phyloP scores from a whole-genome alignment of 2,888 invertebrate genomes.

The Heliothis peltigera region DNA sequence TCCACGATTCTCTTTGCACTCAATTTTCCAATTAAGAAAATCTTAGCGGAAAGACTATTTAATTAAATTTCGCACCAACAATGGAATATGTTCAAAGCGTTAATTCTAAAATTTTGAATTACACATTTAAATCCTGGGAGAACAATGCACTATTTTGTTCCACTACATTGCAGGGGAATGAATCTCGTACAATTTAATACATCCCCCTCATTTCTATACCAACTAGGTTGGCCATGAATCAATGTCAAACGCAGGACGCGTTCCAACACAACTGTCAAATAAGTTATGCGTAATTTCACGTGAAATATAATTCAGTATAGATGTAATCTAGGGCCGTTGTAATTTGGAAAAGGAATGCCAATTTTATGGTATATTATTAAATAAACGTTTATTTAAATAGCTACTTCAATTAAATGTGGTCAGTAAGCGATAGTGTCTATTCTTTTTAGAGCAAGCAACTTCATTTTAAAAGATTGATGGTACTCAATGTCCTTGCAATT shows the following conservation, averaged over 20 bases:
- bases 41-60: slow-evolving; percentile 15
- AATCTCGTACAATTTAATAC: slow-evolving; percentile 63
- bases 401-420: too few species aligned
- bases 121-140: slow-evolving; percentile 47
- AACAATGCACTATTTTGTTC: slow-evolving; percentile 66
- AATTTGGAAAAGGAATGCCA: slow-evolving; percentile 27
- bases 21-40: slow-evolving; percentile 24
- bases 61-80: slow-evolving; percentile 35
- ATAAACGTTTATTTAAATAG: too few species aligned
- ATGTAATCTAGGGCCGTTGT: slow-evolving; percentile 44
- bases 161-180: slow-evolving; percentile 65
- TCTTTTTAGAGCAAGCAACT: too few species aligned
- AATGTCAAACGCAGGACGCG: slow-evolving; percentile 62
- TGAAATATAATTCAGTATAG: slow-evolving; percentile 53
- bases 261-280: slow-evolving; percentile 59
- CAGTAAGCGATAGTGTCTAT: too few species aligned
- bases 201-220: slow-evolving; percentile 43
- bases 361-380: too few species aligned
- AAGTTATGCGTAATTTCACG: slow-evolving; percentile 63
- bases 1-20: slow-evolving; percentile 9
- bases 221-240: slow-evolving; percentile 56
- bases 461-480: too few species aligned
- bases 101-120: slow-evolving; percentile 51
- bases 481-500: too few species aligned
- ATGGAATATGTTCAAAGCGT: slow-evolving; percentile 22